phyloP scores from a whole-genome alignment of 2,888 invertebrate genomes.

The Perizoma affinitatum region DNA sequence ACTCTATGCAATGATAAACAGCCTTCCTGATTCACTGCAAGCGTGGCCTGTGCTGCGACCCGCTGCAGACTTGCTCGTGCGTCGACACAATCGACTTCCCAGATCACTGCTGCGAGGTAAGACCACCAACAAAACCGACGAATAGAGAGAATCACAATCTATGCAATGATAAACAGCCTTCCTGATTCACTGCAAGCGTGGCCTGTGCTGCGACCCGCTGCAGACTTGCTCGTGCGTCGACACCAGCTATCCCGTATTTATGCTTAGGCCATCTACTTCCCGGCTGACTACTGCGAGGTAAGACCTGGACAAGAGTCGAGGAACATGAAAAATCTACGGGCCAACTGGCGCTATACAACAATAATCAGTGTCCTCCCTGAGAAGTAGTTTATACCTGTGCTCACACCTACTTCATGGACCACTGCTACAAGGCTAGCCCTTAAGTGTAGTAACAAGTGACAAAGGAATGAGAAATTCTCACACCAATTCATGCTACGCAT shows the following conservation, averaged over 20 bases:
- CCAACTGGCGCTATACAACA: too few relatives aligned
- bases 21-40: conserved; percentile 9
- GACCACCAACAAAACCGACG: background rate
- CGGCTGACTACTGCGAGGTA: too few relatives aligned
- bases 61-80: background rate
- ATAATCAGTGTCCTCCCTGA: too few relatives aligned
- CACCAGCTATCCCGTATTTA: background rate
- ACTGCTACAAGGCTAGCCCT: too few relatives aligned
- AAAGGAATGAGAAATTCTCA: too few relatives aligned
- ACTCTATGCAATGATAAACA: too few relatives aligned
- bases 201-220: background rate
- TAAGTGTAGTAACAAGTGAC: too few relatives aligned
- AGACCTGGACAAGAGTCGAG: too few relatives aligned
- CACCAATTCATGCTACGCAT: too few relatives aligned
- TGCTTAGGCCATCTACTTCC: background rate
- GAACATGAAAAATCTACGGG: too few relatives aligned
- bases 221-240: conserved; percentile 4
- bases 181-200: conserved; percentile 12
- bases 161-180: conserved; percentile 10
- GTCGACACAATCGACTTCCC: conserved; percentile 23
- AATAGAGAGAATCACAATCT: background rate
- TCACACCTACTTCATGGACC: too few relatives aligned
- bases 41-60: conserved; percentile 67
- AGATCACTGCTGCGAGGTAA: conserved; percentile 25
- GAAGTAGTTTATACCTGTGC: too few relatives aligned